These are phyloP conservation scores for Acanthornis magna DNA, from an alignment of 2,797 vertebrate genomes.

Conservation along the genomic window DNA sequence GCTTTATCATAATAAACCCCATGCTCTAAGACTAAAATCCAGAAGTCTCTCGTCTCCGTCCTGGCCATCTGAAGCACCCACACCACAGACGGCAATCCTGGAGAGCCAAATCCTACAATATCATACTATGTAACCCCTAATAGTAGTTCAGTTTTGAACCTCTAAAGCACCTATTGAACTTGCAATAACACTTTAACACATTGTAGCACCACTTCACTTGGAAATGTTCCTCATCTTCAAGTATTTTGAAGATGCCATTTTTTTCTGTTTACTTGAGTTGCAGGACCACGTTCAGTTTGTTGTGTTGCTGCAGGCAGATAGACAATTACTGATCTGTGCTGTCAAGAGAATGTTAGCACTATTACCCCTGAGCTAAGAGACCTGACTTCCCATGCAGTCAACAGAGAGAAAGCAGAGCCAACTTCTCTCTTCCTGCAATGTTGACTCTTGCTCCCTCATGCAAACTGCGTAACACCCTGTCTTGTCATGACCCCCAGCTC, in stretches of 20 bases:
- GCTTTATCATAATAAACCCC: too few relatives aligned
- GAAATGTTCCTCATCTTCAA: neutral
- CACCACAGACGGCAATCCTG: too few relatives aligned
- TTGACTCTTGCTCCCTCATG: neutral
- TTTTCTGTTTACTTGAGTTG: neutral
- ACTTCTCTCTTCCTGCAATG: neutral
- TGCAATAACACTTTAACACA: neutral
- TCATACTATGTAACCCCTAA: neutral
- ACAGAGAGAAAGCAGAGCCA: neutral
- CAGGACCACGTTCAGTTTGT: neutral
- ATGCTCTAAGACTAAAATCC: too few relatives aligned
- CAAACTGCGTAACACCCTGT: neutral
- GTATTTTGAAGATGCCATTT: neutral
- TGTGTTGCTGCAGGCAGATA: neutral
- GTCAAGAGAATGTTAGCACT: neutral
- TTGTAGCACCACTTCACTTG: neutral
- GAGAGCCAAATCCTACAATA: too few relatives aligned
- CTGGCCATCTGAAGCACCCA: too few relatives aligned
- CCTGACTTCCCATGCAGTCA: neutral
- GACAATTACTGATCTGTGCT: neutral
- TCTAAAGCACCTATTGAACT: neutral
- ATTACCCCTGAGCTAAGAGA: neutral
- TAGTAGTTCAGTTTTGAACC: neutral
- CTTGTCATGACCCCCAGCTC: neutral
- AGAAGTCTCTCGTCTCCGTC: too few relatives aligned